Percentiles rank a stretch among this genome's conserved stretches.
Evolutionary conservation across 2,113 vertebrate species (phyloP).

Genomic region (Tapirus terrestris): DNA sequence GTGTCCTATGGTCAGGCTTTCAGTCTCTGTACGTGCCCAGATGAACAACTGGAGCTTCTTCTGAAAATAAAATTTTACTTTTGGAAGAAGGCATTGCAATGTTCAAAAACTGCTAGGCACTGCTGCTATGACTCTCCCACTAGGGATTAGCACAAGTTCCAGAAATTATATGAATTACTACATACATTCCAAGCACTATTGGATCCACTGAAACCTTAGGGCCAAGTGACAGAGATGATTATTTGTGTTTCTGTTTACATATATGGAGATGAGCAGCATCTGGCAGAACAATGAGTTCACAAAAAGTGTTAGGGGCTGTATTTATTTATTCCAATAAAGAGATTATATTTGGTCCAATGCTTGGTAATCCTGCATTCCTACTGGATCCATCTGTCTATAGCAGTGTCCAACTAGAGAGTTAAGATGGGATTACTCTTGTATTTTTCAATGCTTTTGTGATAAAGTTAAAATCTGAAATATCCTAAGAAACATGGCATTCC

Average conservation of each 20-base stretch:
- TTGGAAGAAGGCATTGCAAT: not conserved
- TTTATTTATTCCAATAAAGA: not conserved
- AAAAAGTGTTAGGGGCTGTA: not conserved
- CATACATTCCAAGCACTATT: not conserved
- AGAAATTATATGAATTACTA: not conserved
- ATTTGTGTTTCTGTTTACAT: not conserved
- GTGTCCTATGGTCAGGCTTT: not conserved
- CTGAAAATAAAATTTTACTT: not conserved
- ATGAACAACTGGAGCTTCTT: not conserved
- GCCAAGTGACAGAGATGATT: not conserved
- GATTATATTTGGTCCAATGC: not conserved
- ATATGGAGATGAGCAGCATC: not conserved
- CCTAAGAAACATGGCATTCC: not conserved
- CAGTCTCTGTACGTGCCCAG: not conserved
- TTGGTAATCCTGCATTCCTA: not conserved
- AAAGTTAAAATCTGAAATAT: not conserved
- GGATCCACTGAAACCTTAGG: not conserved
- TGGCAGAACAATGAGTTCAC: not conserved
- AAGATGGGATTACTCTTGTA: accelerated
- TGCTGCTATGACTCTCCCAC: no score
- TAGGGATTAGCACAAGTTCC: not conserved
- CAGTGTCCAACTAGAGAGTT: not conserved
- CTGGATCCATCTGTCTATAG: not conserved
- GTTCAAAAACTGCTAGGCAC: not conserved
- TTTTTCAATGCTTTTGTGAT: not conserved